Percentiles rank a stretch among this genome's conserved stretches.
These are phyloP conservation scores for Prionailurus viverrinus DNA, from an alignment of 2,113 vertebrate genomes.

Conservation along the genomic window DNA sequence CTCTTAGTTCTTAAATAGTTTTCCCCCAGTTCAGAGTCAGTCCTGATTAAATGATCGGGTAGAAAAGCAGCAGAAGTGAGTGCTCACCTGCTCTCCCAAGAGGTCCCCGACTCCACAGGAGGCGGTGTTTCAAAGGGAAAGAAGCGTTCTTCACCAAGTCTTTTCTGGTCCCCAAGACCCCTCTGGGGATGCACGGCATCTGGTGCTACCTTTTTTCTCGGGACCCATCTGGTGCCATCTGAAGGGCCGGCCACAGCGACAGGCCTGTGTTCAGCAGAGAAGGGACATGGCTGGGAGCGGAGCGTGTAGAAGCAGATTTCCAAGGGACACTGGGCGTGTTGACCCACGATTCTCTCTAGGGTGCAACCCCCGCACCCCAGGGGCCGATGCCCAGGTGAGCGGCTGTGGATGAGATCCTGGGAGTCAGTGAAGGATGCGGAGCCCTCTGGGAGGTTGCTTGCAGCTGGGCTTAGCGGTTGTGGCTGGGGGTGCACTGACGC, in stretches of 20 bases:
- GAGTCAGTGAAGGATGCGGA: not conserved
- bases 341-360: not conserved
- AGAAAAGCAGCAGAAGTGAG: not conserved
- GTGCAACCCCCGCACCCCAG: not conserved
- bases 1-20: not conserved
- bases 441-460: no score
- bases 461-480: not conserved
- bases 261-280: slow-evolving; percentile 44
- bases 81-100: not conserved
- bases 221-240: not conserved
- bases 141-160: slow-evolving; percentile 31
- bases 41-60: not conserved
- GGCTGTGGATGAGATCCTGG: slow-evolving; percentile 37
- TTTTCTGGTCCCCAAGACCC: not conserved
- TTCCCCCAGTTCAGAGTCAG: not conserved
- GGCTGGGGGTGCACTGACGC: no score
- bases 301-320: slow-evolving; percentile 54
- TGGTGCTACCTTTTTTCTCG: not conserved
- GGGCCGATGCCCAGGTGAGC: slow-evolving; percentile 33
- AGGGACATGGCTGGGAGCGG: not conserved
- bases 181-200: not conserved
- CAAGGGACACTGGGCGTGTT: slow-evolving; percentile 42
- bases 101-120: not conserved
- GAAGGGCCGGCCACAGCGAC: not conserved
- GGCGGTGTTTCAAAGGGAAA: slow-evolving; percentile 7